Evolutionary conservation across 2,797 vertebrate species (phyloP), one percentile per base, ranked within the genome.

Genomic region (Enoplosus armatus): DNA sequence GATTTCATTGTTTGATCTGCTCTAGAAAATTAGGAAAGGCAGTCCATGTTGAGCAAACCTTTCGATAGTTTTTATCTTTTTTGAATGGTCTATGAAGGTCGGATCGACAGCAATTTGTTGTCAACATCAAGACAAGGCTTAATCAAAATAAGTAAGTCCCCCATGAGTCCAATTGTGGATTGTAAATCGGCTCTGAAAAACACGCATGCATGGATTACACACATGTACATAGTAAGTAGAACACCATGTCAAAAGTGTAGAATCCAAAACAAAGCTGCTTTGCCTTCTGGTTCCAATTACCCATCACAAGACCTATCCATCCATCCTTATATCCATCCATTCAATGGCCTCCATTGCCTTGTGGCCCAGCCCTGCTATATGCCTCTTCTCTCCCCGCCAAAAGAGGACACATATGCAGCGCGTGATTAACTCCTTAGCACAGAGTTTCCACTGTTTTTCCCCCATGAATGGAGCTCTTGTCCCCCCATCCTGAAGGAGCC

Each of bases 391-490:
- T 75, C 73, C 69, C 56, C 37, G 51, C 77, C 67, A 82, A 87
- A 91, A 85, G 81, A 93, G 85, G 77, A 92, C 86, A 93, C 91
- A 93, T 93, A 93, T 80, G 81, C 80, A 87, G 91, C 87, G 73
- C 90, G 84, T 96, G 95, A 96, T 94, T 94, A 89, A 91, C 92
- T 94, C 92, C 85, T 87, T 71, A 54, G 80, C 86, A 96, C 94
- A 96, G 89, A 90, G 85, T 92, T 91, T 90, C 87, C 89, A 94
- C 95, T 95, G 95, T 95, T 90, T 93, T 81, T 66, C 47, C 62
- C 43, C 79, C 60, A 91, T 96, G 94, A 96, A 96, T 95, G 93
- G 85, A 87, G 84, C 87, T 90, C 89, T 95, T 96, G 95, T 96
- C 84, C 87, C 76, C 51, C 54, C 29, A 35, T 87, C 80, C 81